Conservation (phyloP, 2,888 invertebrate species). For the Nemapogon koenigi region DNA sequence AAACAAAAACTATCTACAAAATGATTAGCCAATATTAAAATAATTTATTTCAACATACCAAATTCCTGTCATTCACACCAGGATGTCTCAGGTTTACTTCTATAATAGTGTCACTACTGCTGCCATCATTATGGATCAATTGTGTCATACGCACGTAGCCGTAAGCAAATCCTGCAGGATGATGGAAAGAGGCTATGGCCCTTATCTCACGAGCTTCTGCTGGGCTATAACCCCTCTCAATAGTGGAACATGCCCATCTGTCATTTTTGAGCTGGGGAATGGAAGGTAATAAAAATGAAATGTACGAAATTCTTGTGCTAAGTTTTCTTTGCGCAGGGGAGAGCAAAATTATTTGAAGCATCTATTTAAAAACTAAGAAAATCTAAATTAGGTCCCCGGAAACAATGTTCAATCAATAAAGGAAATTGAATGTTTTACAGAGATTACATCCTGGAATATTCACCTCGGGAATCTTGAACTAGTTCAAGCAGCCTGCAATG, state of each 20-base stretch:
- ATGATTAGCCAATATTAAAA: not conserved
- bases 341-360: too few species aligned
- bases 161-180: slow-evolving; percentile 83
- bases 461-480: too few species aligned
- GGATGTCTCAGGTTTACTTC: slow-evolving; percentile 90
- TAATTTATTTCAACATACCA: slow-evolving; percentile 52
- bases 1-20: too few species aligned
- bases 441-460: too few species aligned
- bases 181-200: slow-evolving; percentile 91
- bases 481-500: too few species aligned
- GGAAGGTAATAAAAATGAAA: too few species aligned
- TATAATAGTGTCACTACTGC: slow-evolving; percentile 87
- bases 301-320: too few species aligned
- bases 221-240: slow-evolving; percentile 88
- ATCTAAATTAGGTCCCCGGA: too few species aligned
- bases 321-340: too few species aligned
- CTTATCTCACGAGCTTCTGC: slow-evolving; percentile 85
- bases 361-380: too few species aligned
- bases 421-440: too few species aligned
- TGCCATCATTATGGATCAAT: slow-evolving; percentile 84
- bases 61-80: slow-evolving; percentile 82
- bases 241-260: slow-evolving; percentile 85
- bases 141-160: slow-evolving; percentile 91
- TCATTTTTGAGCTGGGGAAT: slow-evolving; percentile 50
- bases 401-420: too few species aligned